phyloP scores from a whole-genome alignment of 2,113 vertebrate genomes.

The Ciconia stormi region DNA sequence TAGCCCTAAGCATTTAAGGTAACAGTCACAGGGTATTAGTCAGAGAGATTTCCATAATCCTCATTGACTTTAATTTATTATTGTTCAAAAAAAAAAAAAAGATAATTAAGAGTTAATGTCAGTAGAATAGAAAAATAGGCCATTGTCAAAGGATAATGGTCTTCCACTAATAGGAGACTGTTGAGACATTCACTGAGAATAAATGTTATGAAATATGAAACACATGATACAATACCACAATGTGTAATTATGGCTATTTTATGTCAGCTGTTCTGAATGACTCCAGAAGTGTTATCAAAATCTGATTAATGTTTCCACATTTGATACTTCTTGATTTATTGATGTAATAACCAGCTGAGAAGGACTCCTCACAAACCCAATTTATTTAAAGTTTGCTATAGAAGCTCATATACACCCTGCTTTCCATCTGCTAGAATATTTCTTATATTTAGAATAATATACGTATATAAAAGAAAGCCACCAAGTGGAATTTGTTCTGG shows the following conservation, averaged over 20 bases:
- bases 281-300: constrained; percentile 37
- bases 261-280: constrained; percentile 15
- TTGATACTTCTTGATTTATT: constrained; percentile 51
- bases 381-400: constrained; percentile 49
- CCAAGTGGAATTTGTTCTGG: constrained; percentile 37
- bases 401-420: background rate
- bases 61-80: constrained; percentile 61
- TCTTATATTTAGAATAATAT: constrained; percentile 38
- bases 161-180: background rate
- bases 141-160: constrained; percentile 18
- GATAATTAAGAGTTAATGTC: constrained; percentile 60
- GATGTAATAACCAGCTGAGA: constrained; percentile 26
- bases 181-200: constrained; percentile 34
- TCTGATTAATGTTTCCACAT: constrained; percentile 33
- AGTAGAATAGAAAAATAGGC: constrained; percentile 21
- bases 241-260: constrained; percentile 44
- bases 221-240: background rate
- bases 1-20: constrained; percentile 70
- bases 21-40: constrained; percentile 57
- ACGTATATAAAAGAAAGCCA: constrained; percentile 33
- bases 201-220: constrained; percentile 67
- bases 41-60: constrained; percentile 58
- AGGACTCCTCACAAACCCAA: constrained; percentile 7
- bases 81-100: background rate
- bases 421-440: constrained; percentile 13